These are phyloP conservation scores for Microplitis demolitor DNA, from an alignment of 1,140 invertebrate genomes.

Conservation along the genomic window DNA sequence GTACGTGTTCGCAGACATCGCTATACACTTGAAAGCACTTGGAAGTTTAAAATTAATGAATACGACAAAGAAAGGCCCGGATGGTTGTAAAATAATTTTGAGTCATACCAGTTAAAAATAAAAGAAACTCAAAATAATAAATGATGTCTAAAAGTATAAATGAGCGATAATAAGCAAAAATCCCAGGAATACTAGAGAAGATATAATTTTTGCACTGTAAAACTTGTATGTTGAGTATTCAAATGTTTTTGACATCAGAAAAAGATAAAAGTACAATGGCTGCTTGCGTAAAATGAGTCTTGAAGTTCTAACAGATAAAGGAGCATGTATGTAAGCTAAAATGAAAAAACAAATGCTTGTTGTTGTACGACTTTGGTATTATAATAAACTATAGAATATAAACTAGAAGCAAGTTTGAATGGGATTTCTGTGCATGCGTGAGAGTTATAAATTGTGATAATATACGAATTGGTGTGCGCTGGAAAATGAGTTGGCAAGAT, in stretches of 20 bases:
- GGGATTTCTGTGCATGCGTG: slow-evolving; percentile 16
- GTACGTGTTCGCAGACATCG: too few species aligned
- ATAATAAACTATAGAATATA: background rate
- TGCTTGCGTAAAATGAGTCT: background rate
- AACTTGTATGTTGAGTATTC: background rate
- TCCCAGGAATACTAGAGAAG: background rate
- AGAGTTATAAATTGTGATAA: background rate
- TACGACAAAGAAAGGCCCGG: too few species aligned
- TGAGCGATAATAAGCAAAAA: background rate
- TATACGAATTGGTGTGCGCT: background rate
- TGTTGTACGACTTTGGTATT: slow-evolving; percentile 17
- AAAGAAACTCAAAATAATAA: background rate
- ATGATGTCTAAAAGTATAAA: background rate
- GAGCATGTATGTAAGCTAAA: background rate
- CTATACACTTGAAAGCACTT: too few species aligned
- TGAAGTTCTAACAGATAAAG: background rate
- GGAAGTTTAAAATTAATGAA: too few species aligned
- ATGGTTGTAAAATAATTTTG: too few species aligned
- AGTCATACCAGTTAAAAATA: background rate
- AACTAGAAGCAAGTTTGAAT: slow-evolving; percentile 15
- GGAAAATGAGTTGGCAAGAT: slow-evolving; percentile 16
- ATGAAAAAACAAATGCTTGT: slow-evolving; percentile 33
- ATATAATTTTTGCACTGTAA: background rate
- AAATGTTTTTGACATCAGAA: slow-evolving; percentile 9
- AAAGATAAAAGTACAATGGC: background rate